Conservation (phyloP, 2,797 vertebrate genomes). For the Acanthurus lineatus region DNA sequence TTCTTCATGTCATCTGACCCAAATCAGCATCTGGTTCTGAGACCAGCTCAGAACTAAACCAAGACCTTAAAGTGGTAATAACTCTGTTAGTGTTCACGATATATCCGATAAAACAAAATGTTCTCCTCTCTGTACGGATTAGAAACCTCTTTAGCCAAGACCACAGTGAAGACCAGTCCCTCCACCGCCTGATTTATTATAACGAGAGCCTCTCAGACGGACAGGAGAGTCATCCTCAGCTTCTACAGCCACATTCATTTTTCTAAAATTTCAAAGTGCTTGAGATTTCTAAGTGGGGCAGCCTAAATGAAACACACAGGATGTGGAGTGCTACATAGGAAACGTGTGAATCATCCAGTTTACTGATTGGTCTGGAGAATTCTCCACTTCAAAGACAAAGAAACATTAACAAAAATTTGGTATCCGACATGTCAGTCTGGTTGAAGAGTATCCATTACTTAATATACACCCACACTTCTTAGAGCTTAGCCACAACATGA, state of each 20-base stretch:
- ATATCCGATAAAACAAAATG: constrained; percentile 34
- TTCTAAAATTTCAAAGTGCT: constrained; percentile 67
- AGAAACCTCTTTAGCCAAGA: constrained; percentile 54
- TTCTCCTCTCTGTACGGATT: constrained; percentile 36
- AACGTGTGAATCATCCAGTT: constrained; percentile 54
- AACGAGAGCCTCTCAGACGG: constrained; percentile 63
- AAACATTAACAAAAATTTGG: constrained; percentile 45
- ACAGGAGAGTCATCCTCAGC: constrained; percentile 54
- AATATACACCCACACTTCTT: constrained; percentile 76
- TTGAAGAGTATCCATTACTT: constrained; percentile 74
- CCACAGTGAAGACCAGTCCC: constrained; percentile 45
- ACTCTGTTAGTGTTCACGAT: constrained; percentile 25
- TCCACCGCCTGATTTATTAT: constrained; percentile 52
- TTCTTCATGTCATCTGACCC: constrained; percentile 5
- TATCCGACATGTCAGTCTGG: constrained; percentile 60
- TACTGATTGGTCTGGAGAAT: constrained; percentile 45
- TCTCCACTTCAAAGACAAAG: constrained; percentile 65
- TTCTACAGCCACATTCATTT: constrained; percentile 56
- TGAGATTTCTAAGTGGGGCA: constrained; percentile 57
- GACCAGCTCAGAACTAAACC: not conserved
- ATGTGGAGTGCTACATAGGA: constrained; percentile 49
- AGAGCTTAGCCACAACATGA: constrained; percentile 74
- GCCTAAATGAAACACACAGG: constrained; percentile 57
- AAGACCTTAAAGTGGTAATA: constrained; percentile 1
- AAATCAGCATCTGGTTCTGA: constrained; percentile 4